Evolutionary conservation across 1,140 invertebrate species (phyloP).

Genomic region (Chelonus insularis): DNA sequence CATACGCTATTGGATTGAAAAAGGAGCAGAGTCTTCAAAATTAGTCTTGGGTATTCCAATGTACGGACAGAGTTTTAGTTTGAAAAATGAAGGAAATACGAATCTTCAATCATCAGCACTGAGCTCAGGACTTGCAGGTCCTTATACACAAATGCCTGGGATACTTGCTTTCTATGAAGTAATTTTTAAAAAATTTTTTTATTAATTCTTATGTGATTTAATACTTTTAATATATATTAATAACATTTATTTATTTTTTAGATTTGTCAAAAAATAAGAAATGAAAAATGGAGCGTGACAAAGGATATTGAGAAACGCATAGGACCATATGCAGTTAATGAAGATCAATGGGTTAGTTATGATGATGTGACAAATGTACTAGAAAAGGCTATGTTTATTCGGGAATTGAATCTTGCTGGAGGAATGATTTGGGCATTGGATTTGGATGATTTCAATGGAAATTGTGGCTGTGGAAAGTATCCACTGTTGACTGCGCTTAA

Average conservation of each 20-base stretch:
- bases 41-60: constrained; percentile 81
- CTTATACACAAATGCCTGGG: constrained; percentile 77
- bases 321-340: constrained; percentile 73
- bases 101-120: constrained; percentile 71
- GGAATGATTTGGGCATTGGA: constrained; percentile 82
- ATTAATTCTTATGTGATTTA: not conserved
- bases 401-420: constrained; percentile 67
- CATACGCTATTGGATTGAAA: constrained; percentile 77
- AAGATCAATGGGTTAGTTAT: constrained; percentile 82
- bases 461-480: constrained; percentile 66
- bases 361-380: constrained; percentile 73
- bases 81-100: constrained; percentile 62
- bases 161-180: constrained; percentile 87
- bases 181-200: constrained; percentile 29
- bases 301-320: constrained; percentile 66
- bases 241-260: constrained; percentile 40
- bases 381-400: constrained; percentile 61
- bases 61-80: constrained; percentile 82
- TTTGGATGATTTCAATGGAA: constrained; percentile 74
- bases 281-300: constrained; percentile 68
- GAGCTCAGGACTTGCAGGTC: constrained; percentile 75
- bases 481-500: constrained; percentile 62
- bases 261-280: constrained; percentile 68
- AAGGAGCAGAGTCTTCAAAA: constrained; percentile 75
- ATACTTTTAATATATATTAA: not conserved